These are phyloP conservation scores for Pterocles burchelli DNA, from an alignment of 2,113 vertebrate genomes.

Conservation along the genomic window DNA sequence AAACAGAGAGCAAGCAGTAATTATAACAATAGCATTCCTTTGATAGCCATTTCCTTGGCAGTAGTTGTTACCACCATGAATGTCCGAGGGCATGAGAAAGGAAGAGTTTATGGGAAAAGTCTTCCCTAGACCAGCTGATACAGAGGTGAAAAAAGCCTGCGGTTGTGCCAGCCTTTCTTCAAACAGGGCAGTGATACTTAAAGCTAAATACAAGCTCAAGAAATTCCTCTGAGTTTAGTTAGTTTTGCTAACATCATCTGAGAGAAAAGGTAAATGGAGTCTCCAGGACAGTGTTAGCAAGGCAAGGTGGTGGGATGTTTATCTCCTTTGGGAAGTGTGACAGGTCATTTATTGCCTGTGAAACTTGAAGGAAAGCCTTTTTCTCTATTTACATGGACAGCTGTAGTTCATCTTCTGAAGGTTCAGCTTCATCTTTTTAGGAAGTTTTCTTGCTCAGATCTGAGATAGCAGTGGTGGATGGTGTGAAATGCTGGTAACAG, in stretches of 20 bases:
- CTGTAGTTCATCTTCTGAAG: not conserved
- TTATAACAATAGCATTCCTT: not conserved
- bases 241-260: not conserved
- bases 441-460: not conserved
- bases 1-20: not conserved
- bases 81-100: not conserved
- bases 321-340: not conserved
- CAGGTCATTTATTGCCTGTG: not conserved
- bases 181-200: not conserved
- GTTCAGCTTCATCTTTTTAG: not conserved
- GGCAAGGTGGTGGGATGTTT: not conserved
- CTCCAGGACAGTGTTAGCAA: not conserved
- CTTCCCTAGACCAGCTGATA: not conserved
- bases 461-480: accelerated
- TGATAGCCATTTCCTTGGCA: not conserved
- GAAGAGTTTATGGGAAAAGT: not conserved
- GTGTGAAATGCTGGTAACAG: not conserved
- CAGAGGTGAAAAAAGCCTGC: not conserved
- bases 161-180: not conserved
- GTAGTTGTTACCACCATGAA: not conserved
- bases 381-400: not conserved
- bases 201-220: not conserved
- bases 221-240: not conserved
- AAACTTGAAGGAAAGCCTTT: not conserved
- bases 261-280: not conserved